Conservation (phyloP, 2,113 vertebrate genomes). For the Toxotes chatareus region DNA sequence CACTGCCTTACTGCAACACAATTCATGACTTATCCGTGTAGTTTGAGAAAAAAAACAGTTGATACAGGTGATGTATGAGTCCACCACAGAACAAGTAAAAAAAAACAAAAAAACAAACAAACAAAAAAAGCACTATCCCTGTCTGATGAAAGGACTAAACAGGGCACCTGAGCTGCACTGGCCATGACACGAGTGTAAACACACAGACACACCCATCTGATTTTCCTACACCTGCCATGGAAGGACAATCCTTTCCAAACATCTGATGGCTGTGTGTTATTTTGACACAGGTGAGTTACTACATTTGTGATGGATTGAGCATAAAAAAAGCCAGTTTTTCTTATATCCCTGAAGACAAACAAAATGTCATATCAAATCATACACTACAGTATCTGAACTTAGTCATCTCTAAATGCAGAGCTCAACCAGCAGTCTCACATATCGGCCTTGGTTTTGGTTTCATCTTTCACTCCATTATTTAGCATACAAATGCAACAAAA, state of each 20-base stretch:
- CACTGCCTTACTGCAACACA: not conserved
- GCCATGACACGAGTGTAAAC: not conserved
- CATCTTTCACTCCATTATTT: not conserved
- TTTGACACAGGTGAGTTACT: not conserved
- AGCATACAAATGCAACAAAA: conserved; percentile 17
- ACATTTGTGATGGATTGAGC: no score
- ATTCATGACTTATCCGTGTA: not conserved
- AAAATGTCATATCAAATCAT: not conserved
- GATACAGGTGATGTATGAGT: not conserved
- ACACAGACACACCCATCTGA: conserved; percentile 7
- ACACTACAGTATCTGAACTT: no score
- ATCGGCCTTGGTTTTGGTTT: not conserved
- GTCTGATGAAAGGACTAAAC: not conserved
- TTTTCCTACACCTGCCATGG: conserved; percentile 11
- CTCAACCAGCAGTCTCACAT: conserved; percentile 2
- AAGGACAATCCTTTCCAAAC: not conserved
- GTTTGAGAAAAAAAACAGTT: not conserved
- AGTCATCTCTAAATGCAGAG: not conserved
- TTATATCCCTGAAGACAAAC: not conserved
- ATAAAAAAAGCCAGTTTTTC: not conserved
- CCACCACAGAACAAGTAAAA: not conserved
- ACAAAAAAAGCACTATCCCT: not conserved
- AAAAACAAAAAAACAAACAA: not conserved
- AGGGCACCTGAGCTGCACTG: not conserved
- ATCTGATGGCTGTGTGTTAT: not conserved